phyloP scores from a whole-genome alignment of 2,113 vertebrate species.

The Channa maculata region DNA sequence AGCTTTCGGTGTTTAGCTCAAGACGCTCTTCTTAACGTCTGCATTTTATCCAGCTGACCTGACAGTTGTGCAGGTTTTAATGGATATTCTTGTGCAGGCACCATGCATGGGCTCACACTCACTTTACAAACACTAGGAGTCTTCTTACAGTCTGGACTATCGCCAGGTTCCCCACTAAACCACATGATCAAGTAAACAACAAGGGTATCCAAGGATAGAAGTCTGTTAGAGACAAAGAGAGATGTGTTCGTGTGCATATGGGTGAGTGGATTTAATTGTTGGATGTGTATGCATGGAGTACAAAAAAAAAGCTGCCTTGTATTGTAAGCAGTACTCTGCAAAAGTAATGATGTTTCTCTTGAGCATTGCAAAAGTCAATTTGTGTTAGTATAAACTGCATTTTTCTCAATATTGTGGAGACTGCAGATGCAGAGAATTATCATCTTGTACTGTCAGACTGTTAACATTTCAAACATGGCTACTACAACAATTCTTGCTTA shows the following conservation, averaged over 20 bases:
- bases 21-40: slow-evolving; percentile 50
- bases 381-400: slow-evolving; percentile 34
- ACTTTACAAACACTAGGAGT: slow-evolving; percentile 64
- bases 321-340: slow-evolving; percentile 25
- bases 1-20: slow-evolving; percentile 50
- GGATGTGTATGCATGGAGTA: slow-evolving; percentile 59
- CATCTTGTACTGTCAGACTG: slow-evolving; percentile 14
- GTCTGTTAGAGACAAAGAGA: slow-evolving; percentile 60
- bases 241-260: slow-evolving; percentile 61
- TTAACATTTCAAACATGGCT: slow-evolving; percentile 30
- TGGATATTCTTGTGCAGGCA: slow-evolving; percentile 34
- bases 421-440: slow-evolving; percentile 22
- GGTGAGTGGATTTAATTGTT: slow-evolving; percentile 51
- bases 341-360: slow-evolving; percentile 28
- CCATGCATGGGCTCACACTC: slow-evolving; percentile 37
- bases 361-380: slow-evolving; percentile 31
- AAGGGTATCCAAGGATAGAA: slow-evolving; percentile 61
- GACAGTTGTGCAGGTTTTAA: slow-evolving; percentile 55
- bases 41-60: slow-evolving; percentile 64
- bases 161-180: slow-evolving; percentile 72
- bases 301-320: slow-evolving; percentile 43
- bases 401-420: slow-evolving; percentile 48
- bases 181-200: slow-evolving; percentile 76
- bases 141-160: slow-evolving; percentile 66
- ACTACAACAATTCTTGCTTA: not conserved